Percentiles rank a stretch among this genome's conserved stretches.
phyloP scores from a whole-genome alignment of 2,113 vertebrate genomes.

The Pogona vitticeps region DNA sequence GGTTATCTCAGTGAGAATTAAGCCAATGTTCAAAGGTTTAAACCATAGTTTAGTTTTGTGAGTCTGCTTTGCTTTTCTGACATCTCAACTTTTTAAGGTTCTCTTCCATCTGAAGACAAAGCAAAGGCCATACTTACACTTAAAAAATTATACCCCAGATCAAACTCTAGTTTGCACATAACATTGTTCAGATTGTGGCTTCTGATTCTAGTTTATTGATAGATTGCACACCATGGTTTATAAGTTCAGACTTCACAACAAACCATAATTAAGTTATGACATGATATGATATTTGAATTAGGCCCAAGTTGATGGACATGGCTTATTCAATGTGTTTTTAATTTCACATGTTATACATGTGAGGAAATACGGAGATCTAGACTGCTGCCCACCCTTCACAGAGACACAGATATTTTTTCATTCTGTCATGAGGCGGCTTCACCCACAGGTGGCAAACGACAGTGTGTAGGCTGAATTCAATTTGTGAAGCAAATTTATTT shows the following conservation, averaged over 20 bases:
- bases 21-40: neutral
- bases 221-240: neutral
- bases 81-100: neutral
- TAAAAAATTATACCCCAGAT: neutral
- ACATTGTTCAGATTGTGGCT: neutral
- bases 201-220: neutral
- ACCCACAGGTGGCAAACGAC: neutral
- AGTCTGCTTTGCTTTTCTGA: neutral
- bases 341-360: neutral
- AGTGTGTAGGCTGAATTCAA: neutral
- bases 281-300: neutral
- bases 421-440: neutral
- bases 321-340: neutral
- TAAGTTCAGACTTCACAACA: neutral
- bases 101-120: neutral
- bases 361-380: neutral
- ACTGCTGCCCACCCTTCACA: neutral
- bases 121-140: neutral
- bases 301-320: neutral
- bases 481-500: neutral
- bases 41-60: neutral
- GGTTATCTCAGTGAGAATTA: neutral
- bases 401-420: neutral
- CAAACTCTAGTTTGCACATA: neutral
- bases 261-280: neutral